phyloP scores from a whole-genome alignment of 2,113 vertebrate species.

The Gasterosteus nipponicus region DNA sequence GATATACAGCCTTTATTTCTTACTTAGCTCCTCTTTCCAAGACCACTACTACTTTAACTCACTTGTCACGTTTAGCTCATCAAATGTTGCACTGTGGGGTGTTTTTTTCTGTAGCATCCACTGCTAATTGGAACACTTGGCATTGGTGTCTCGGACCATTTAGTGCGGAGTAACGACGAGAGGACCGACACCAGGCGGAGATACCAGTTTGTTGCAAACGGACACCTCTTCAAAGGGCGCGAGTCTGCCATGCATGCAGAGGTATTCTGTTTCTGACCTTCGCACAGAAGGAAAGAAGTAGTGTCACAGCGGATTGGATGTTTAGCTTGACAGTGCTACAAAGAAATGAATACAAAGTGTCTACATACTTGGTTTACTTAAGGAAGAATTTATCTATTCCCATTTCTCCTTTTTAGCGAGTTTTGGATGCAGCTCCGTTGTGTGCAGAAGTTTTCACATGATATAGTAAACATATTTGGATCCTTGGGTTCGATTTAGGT shows the following conservation, averaged over 20 bases:
- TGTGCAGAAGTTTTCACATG: slow-evolving; percentile 16
- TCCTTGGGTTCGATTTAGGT: slow-evolving; percentile 1
- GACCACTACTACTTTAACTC: slow-evolving; percentile 9
- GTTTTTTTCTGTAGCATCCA: slow-evolving; percentile 1
- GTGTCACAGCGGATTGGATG: slow-evolving; percentile 43
- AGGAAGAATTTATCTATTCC: background rate
- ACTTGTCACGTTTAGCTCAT: slow-evolving; percentile 26
- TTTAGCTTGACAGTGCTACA: slow-evolving; percentile 27
- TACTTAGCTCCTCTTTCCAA: slow-evolving; percentile 17
- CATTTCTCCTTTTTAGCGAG: slow-evolving; percentile 36
- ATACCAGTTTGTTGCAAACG: slow-evolving; percentile 64
- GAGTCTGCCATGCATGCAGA: slow-evolving; percentile 51
- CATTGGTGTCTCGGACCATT: slow-evolving; percentile 60
- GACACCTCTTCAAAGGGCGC: slow-evolving; percentile 73
- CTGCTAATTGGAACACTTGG: slow-evolving; percentile 32
- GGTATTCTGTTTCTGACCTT: slow-evolving; percentile 60
- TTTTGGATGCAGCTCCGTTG: slow-evolving; percentile 28
- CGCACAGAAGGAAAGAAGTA: slow-evolving; percentile 41
- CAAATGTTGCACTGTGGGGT: slow-evolving; percentile 15
- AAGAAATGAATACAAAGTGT: background rate
- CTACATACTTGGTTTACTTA: background rate
- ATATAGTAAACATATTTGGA: slow-evolving; percentile 21
- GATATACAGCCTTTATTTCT: slow-evolving; percentile 19
- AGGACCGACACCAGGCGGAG: slow-evolving; percentile 56
- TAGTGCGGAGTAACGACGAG: slow-evolving; percentile 41